These are phyloP conservation scores for Steinernema feltiae DNA, from an alignment of 1,140 invertebrate genomes.

Conservation along the genomic window DNA sequence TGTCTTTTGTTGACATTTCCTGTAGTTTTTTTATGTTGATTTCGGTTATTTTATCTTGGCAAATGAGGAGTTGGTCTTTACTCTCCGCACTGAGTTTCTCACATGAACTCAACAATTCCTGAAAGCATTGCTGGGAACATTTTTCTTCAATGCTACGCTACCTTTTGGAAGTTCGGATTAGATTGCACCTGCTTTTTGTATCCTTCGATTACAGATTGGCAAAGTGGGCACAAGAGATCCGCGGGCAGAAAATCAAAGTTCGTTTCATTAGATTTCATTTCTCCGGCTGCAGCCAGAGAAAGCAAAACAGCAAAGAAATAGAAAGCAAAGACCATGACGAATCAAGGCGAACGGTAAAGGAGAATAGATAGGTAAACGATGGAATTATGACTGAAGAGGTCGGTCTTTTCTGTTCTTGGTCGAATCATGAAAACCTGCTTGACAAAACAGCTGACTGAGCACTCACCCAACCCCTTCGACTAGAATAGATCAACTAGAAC, in stretches of 20 bases:
- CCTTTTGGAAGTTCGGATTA: not conserved
- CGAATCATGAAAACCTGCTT: constrained; percentile 11
- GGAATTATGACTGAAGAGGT: not conserved
- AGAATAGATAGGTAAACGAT: not conserved
- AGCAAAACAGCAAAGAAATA: not conserved
- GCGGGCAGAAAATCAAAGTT: not conserved
- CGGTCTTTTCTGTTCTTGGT: not conserved
- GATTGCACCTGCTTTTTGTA: not conserved
- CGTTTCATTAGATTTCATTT: not conserved
- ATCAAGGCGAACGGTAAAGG: not conserved
- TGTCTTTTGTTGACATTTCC: not conserved
- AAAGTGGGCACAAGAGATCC: not conserved
- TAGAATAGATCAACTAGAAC: not conserved
- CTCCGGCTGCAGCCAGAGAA: not conserved
- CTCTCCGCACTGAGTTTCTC: not conserved
- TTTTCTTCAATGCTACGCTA: not conserved
- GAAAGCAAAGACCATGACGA: not conserved
- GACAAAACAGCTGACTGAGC: not conserved
- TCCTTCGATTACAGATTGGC: not conserved
- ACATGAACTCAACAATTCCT: not conserved
- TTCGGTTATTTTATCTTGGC: not conserved
- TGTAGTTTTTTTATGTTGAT: not conserved
- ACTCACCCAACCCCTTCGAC: not conserved
- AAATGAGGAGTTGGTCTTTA: not conserved
- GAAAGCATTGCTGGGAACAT: too few relatives aligned